Evolutionary conservation across 2,888 invertebrate genomes (phyloP).

Genomic region (Strigamia maritima): DNA sequence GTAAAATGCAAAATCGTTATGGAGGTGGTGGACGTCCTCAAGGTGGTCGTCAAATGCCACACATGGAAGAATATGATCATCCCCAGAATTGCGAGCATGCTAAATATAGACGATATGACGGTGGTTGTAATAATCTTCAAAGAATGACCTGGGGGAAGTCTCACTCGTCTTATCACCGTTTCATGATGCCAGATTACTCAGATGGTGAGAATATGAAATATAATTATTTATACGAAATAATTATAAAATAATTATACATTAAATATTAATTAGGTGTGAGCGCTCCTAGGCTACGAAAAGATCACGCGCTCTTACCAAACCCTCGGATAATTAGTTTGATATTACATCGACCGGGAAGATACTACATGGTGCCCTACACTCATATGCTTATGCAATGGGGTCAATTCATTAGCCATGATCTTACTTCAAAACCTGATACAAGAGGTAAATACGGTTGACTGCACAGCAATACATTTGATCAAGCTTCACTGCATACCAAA

Average conservation of each 20-base stretch:
- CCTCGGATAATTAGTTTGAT: slow-evolving; percentile 42
- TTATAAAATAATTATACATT: too few relatives aligned
- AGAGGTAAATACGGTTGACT: slow-evolving; percentile 37
- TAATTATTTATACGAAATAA: too few relatives aligned
- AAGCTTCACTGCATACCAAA: neutral
- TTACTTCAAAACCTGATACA: slow-evolving; percentile 42
- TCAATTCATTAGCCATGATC: slow-evolving; percentile 43
- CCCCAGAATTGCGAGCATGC: slow-evolving; percentile 39
- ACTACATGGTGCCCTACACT: slow-evolving; percentile 42
- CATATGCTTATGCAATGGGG: slow-evolving; percentile 43
- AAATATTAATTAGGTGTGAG: slow-evolving; percentile 39
- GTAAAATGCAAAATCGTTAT: slow-evolving; percentile 22
- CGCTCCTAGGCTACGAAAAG: slow-evolving; percentile 41
- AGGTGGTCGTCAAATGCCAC: slow-evolving; percentile 33
- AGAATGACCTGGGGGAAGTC: slow-evolving; percentile 41
- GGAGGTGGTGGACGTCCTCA: slow-evolving; percentile 9
- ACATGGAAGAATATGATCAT: slow-evolving; percentile 38
- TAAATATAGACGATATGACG: slow-evolving; percentile 41
- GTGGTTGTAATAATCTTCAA: slow-evolving; percentile 42
- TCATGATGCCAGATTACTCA: slow-evolving; percentile 41
- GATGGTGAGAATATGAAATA: slow-evolving; percentile 41
- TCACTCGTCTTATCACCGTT: slow-evolving; percentile 39
- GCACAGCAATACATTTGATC: neutral
- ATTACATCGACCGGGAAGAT: slow-evolving; percentile 41
- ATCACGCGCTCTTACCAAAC: slow-evolving; percentile 40